Percentiles rank a stretch among this genome's conserved stretches.
phyloP scores from a whole-genome alignment of 2,797 vertebrate species.

The Coregonus suidteri region DNA sequence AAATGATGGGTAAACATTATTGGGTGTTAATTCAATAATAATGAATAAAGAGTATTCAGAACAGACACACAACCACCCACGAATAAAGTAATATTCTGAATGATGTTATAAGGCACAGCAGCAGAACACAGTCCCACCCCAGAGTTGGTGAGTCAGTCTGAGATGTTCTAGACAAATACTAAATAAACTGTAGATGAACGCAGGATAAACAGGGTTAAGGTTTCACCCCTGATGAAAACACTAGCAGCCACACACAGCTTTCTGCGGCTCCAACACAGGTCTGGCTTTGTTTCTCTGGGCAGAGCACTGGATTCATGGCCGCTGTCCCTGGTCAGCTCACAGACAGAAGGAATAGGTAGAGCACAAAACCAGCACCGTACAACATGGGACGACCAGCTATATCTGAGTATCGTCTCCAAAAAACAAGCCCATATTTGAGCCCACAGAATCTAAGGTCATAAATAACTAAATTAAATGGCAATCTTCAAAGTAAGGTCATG shows the following conservation, averaged over 20 bases:
- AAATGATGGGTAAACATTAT: not conserved
- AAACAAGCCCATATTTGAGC: conserved; percentile 17
- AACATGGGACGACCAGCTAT: not conserved
- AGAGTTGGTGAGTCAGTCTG: conserved; percentile 7
- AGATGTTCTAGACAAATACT: conserved; percentile 39
- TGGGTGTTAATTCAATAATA: not conserved
- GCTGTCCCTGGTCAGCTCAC: conserved; percentile 2
- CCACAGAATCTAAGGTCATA: conserved; percentile 6
- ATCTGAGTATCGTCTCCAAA: not conserved
- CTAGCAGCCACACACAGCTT: conserved; percentile 30
- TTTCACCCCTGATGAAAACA: conserved; percentile 43
- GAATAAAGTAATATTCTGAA: not conserved
- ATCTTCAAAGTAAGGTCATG: conserved; percentile 46
- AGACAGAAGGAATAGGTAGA: conserved; percentile 29
- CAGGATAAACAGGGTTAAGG: conserved; percentile 50
- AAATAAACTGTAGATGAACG: conserved; percentile 54
- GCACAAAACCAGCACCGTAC: conserved; percentile 33
- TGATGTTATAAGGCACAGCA: conserved; percentile 20
- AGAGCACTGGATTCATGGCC: not conserved
- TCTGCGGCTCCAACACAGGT: conserved; percentile 39
- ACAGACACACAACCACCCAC: not conserved
- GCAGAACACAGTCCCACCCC: conserved; percentile 29
- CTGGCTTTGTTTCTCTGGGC: conserved; percentile 42
- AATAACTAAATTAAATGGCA: conserved; percentile 50
- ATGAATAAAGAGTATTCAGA: not conserved